Percentiles rank a stretch among this genome's conserved stretches.
phyloP scores from a whole-genome alignment of 92 coral and sea anemone species.

The Scolanthus callimorphus region DNA sequence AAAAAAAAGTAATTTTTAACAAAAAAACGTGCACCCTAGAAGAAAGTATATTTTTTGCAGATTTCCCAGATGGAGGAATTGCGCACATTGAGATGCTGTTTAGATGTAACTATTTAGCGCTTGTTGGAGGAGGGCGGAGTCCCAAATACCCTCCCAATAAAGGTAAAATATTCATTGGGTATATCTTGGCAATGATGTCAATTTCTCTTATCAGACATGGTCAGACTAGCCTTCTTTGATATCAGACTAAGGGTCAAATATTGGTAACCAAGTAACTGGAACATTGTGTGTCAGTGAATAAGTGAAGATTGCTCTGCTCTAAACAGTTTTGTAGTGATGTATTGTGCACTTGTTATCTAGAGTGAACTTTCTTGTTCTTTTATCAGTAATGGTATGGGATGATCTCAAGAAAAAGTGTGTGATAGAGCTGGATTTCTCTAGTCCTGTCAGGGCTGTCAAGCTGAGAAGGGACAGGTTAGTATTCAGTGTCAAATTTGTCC shows the following conservation, averaged over 20 bases:
- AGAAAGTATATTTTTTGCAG: slow-evolving; percentile 47
- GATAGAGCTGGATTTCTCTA: slow-evolving; percentile 91
- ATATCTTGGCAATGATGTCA: too few species aligned
- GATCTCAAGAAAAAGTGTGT: slow-evolving; percentile 94
- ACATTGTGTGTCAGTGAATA: too few species aligned
- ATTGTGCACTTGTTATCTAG: too few species aligned
- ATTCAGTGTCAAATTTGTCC: too few species aligned
- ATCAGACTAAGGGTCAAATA: too few species aligned
- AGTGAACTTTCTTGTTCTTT: background rate
- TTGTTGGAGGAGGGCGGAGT: slow-evolving; percentile 94
- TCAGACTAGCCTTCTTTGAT: too few species aligned
- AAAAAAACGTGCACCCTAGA: too few species aligned
- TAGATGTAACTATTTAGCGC: slow-evolving; percentile 96
- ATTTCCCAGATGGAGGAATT: slow-evolving; percentile 95
- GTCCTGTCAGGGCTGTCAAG: slow-evolving; percentile 94
- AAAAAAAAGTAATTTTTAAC: too few species aligned
- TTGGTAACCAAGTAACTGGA: background rate
- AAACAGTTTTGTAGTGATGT: too few species aligned
- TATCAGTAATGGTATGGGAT: slow-evolving; percentile 96
- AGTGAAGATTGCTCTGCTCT: too few species aligned
- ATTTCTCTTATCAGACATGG: too few species aligned
- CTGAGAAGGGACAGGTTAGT: slow-evolving; percentile 96
- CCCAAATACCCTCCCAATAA: slow-evolving; percentile 94
- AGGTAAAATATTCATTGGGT: too few species aligned
- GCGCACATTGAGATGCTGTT: slow-evolving; percentile 95